Evolutionary conservation across 2,113 vertebrate species (phyloP), one percentile per base, ranked within the genome.

Genomic region (Chloebia gouldiae): DNA sequence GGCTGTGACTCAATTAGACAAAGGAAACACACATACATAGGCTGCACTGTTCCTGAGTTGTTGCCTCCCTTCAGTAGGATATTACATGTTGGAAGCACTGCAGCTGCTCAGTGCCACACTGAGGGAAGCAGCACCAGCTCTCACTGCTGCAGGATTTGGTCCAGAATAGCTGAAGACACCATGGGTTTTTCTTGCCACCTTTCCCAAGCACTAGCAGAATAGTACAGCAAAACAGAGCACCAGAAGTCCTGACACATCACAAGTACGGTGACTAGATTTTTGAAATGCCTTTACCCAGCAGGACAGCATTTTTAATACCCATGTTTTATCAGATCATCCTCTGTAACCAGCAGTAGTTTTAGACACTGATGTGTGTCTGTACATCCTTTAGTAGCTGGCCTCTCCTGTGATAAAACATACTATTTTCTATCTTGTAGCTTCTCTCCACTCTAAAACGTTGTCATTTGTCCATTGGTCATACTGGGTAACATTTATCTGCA

Each of bases 301-400:
- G 57, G 72, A 64, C 28, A 57, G 60, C 39, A 71, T 81, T 93
- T 90, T 76, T 90, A 84, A 90, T 18, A 83, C 66, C 82, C 64
- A 57, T 33, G 42, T 72, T 90, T 88, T 77, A 73, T 90, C 88
- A 88, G 86, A 95, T 95, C 76, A 70, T 47, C 39, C 30, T 86
- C 64, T 78, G 66, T 68, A 77, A 90, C 33, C 39, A 70, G 23
- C 1, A 42, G 33, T 11, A 51, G 64, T 31, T 77, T 92, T 44
- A 81, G 72, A 75, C 3, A 1, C 33, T 54, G 51, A 75, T 51
- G 39, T 69, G 75, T 72, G 64, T 33, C 76, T 73, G 27, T 44
- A 75, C n/a, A 40, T 42, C 57, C 57, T 72, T 76, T 24, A 70
- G 68, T 42, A 54, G 71, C 57, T 76, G 73, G 64, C 44, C 56